Base-by-base conservation (phyloP, 2,888 invertebrate genomes). In the Zele albiditarsus region DNA sequence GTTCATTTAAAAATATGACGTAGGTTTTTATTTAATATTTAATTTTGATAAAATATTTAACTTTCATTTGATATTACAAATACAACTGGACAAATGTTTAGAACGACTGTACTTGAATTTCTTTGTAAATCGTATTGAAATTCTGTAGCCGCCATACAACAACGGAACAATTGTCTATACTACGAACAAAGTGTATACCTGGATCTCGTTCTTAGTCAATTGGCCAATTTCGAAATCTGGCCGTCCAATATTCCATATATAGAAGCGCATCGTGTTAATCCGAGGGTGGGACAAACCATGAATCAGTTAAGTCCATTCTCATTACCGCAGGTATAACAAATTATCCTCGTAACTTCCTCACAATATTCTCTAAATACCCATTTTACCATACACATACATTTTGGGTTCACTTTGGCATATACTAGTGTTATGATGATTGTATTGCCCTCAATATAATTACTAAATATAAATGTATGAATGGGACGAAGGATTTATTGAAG, bases 261-360 rank as follows among this genome's bases (percentile, higher is more conserved):
- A 27, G n/a, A 20, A 38, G 25, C 6, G 3, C 27, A 16, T 20
- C 42, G 46, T 38, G 38, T 67, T 67, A 46, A 67, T 67, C 46
- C 46, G n/a, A 27, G 25, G 27, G 16, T 25, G 42, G 16, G 42
- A 66, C 46, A 42, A 46, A 12, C 27, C n/a, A 27, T 66, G 42
- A 23, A 46, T 66, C 46, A 25, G 25, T 49, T 25, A 28, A 67
- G 49, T 28, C 27, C 3, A 27, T 38, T 0, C 16, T 60, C 58
- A 42, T 60, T 28, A 71, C 10, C 62, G 27, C 58, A 60, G 38
- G 46, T 53, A 53, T 46, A 71, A 71, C 12, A 71, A 46, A 60
- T 58, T 58, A 33, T 14, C 27, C 20, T 53, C 53, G n/a, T 6
- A 53, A 53, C 20, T 53, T 53, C 20, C 20, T 20, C 20, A 20